phyloP scores from a whole-genome alignment of 2,888 invertebrate genomes.

The Caradrina clavipalpis region DNA sequence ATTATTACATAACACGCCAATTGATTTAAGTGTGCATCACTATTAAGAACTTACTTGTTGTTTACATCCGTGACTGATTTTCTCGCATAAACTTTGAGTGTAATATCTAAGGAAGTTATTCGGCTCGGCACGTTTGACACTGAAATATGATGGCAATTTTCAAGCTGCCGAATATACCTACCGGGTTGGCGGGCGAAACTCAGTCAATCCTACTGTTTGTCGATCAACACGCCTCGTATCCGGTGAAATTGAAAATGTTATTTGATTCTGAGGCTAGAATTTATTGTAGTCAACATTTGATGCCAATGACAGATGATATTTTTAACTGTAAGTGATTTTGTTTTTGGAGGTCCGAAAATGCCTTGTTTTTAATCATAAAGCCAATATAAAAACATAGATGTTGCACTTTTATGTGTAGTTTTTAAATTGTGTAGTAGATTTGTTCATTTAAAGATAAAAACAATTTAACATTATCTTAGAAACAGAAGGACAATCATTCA shows the following conservation, averaged over 20 bases:
- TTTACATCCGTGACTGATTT: slow-evolving; percentile 78
- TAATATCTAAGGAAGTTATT: slow-evolving; percentile 83
- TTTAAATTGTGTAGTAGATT: not conserved
- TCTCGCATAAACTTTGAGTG: slow-evolving; percentile 76
- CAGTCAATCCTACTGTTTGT: slow-evolving; percentile 85
- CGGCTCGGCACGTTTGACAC: slow-evolving; percentile 79
- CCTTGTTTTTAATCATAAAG: slow-evolving; percentile 6
- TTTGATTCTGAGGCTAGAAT: slow-evolving; percentile 72
- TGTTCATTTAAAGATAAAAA: not conserved
- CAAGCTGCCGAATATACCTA: slow-evolving; percentile 79
- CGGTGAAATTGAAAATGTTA: slow-evolving; percentile 81
- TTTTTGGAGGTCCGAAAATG: not conserved
- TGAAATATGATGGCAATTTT: slow-evolving; percentile 88
- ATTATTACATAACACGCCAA: slow-evolving; percentile 43
- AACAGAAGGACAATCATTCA: slow-evolving; percentile 22
- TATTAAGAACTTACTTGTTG: slow-evolving; percentile 69
- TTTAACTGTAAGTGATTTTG: slow-evolving; percentile 34
- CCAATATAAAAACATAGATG: slow-evolving; percentile 1
- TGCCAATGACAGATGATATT: slow-evolving; percentile 39
- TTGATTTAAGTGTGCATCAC: slow-evolving; percentile 40
- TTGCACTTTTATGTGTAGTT: not conserved
- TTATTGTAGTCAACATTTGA: slow-evolving; percentile 63
- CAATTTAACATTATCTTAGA: slow-evolving; percentile 12
- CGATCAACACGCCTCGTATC: slow-evolving; percentile 80
- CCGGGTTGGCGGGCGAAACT: slow-evolving; percentile 63